These are phyloP conservation scores for Mormyrus proboscirostris DNA, from an alignment of 2,797 vertebrate species.

Conservation along the genomic window DNA sequence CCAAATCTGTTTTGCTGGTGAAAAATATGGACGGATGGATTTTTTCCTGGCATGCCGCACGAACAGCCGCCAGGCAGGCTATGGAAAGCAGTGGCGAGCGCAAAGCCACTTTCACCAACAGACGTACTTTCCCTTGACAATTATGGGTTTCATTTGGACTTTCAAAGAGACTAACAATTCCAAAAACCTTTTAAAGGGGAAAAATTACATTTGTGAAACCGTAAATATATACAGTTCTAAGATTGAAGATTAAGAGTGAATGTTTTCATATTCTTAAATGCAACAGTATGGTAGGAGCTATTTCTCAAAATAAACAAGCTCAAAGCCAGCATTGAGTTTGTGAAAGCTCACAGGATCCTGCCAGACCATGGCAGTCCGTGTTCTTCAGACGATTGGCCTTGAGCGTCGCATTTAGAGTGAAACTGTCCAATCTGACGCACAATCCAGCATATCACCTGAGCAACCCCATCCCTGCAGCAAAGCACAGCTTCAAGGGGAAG, in stretches of 20 bases:
- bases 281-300: not conserved
- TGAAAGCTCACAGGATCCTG: not conserved
- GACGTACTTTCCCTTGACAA: not conserved
- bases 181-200: slow-evolving; percentile 2
- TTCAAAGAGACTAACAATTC: slow-evolving; percentile 9
- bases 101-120: not conserved
- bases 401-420: not conserved
- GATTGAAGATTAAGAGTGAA: not conserved
- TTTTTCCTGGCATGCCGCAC: not conserved
- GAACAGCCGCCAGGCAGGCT: not conserved
- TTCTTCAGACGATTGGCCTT: not conserved
- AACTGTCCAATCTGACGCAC: not conserved
- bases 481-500: not conserved
- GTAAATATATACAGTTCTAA: slow-evolving; percentile 5
- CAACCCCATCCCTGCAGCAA: not conserved
- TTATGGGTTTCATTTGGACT: not conserved
- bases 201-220: not conserved
- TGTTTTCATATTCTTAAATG: not conserved
- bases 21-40: not conserved
- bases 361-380: not conserved
- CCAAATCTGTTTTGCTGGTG: not conserved
- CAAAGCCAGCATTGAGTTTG: not conserved
- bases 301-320: not conserved
- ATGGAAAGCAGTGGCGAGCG: not conserved
- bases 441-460: not conserved